phyloP scores from a whole-genome alignment of 2,113 vertebrate genomes.

The Ochotona princeps region DNA sequence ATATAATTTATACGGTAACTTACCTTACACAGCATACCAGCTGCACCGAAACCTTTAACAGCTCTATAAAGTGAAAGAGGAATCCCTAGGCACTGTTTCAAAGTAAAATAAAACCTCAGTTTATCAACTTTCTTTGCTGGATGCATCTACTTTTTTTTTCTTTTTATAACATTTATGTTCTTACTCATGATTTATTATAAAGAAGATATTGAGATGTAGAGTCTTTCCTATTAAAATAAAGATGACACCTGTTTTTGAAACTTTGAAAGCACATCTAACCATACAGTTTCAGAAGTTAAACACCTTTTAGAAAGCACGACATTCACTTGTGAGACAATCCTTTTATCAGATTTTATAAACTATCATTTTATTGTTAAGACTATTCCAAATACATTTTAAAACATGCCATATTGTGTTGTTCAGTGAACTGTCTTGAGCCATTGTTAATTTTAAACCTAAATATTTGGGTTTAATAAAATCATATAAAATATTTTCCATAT shows the following conservation, averaged over 20 bases:
- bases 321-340: background rate
- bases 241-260: background rate
- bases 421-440: background rate
- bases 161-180: background rate
- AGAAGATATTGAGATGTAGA: background rate
- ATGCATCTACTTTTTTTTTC: background rate
- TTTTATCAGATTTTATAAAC: conserved; percentile 13
- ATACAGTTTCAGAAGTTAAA: conserved; percentile 2
- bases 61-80: background rate
- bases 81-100: background rate
- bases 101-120: background rate
- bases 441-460: conserved; percentile 3
- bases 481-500: background rate
- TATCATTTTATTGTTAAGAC: background rate
- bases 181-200: background rate
- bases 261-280: background rate
- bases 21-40: background rate
- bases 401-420: background rate
- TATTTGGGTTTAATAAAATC: conserved; percentile 33
- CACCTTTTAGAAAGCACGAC: background rate
- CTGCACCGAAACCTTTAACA: background rate
- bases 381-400: background rate
- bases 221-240: background rate
- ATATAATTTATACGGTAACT: background rate
- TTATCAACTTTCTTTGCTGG: conserved; percentile 10